Conservation (phyloP, 2,113 vertebrate species). For the Mesoclemmys tuberculata region DNA sequence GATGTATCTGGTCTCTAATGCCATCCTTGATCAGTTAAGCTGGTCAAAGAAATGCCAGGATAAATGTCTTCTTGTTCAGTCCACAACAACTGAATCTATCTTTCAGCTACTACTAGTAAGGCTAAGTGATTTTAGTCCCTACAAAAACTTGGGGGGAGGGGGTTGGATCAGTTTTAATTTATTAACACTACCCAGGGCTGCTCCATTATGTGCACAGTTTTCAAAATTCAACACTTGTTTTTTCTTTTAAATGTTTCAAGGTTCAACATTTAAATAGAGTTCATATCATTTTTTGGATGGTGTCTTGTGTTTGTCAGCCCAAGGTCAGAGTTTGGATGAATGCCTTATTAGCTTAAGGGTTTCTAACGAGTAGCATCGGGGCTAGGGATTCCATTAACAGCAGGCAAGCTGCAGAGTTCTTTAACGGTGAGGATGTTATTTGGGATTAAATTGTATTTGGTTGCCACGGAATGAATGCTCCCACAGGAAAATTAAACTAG, state of each 20-base stretch:
- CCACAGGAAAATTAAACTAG: neutral
- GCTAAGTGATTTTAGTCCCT: neutral
- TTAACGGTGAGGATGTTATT: constrained; percentile 26
- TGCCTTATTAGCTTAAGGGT: constrained; percentile 8
- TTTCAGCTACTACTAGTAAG: neutral
- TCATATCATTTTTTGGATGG: accelerated
- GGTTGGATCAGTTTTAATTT: neutral
- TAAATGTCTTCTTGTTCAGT: neutral
- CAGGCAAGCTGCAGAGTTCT: neutral
- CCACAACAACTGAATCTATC: neutral
- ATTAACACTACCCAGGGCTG: neutral
- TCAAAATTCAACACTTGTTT: constrained; percentile 20
- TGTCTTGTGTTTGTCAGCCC: constrained; percentile 6
- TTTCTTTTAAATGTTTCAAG: constrained; percentile 41
- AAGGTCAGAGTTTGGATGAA: constrained; percentile 20
- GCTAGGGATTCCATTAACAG: neutral
- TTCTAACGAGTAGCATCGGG: constrained; percentile 20
- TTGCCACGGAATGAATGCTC: constrained; percentile 27
- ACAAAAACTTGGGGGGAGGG: neutral
- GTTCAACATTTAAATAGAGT: constrained; percentile 21
- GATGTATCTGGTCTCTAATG: constrained; percentile 14
- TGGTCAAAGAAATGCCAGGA: neutral
- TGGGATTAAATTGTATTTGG: neutral
- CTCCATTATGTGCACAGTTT: neutral
- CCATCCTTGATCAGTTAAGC: neutral